Conservation (phyloP, 2,797 vertebrate species). For the Craterocephalus amniculus region DNA sequence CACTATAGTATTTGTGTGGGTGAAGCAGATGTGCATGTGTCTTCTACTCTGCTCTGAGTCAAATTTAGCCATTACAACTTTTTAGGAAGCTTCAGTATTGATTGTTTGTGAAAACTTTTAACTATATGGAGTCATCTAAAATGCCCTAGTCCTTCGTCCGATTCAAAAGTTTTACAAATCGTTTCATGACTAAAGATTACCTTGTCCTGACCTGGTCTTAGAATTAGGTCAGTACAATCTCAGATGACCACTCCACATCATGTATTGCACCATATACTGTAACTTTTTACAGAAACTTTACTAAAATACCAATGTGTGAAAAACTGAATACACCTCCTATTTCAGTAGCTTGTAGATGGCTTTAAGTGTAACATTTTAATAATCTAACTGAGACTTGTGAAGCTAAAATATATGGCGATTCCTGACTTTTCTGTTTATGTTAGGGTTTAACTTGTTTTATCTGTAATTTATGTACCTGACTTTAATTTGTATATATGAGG, state of each 20-base stretch:
- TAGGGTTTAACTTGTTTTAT: no score
- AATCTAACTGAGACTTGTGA: no score
- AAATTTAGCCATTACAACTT: not conserved
- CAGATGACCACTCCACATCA: not conserved
- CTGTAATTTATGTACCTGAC: no score
- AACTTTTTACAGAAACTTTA: not conserved
- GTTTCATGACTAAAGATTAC: not conserved
- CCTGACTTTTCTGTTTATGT: no score
- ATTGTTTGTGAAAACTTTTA: not conserved
- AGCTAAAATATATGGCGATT: no score
- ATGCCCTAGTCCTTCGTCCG: not conserved
- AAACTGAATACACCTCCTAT: not conserved
- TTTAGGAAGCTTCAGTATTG: not conserved
- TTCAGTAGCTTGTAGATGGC: not conserved
- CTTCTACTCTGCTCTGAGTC: constrained; percentile 3
- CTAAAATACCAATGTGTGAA: not conserved
- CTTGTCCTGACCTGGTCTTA: not conserved
- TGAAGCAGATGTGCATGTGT: not conserved
- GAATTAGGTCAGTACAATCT: not conserved
- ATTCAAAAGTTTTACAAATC: not conserved
- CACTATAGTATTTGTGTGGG: constrained; percentile 4
- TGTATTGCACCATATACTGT: not conserved
- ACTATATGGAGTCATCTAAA: not conserved
- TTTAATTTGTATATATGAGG: no score
- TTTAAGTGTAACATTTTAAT: no score